These are phyloP conservation scores for Chaetophractus vellerosus DNA, from an alignment of 2,797 vertebrate species.

Conservation along the genomic window DNA sequence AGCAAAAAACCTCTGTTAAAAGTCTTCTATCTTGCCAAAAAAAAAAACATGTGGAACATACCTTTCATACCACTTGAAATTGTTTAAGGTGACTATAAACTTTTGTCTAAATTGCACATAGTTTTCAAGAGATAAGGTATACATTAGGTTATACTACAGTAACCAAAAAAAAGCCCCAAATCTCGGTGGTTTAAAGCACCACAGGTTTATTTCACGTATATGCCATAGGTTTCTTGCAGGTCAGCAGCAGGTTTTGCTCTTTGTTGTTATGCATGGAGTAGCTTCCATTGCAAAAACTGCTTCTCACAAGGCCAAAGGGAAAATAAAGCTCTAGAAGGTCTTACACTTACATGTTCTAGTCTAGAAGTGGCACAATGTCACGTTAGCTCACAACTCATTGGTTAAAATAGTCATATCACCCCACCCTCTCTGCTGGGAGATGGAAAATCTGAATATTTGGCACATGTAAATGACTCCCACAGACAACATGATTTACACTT, in stretches of 20 bases:
- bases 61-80: not conserved
- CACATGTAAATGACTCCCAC: not conserved
- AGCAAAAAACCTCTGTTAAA: not conserved
- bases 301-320: not conserved
- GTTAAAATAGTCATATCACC: not conserved
- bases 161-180: constrained; percentile 5
- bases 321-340: not conserved
- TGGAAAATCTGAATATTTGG: not conserved
- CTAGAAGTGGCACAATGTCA: not conserved
- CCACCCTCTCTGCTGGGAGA: not conserved
- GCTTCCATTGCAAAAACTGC: not conserved
- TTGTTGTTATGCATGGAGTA: not conserved
- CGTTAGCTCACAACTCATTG: not conserved
- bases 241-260: not conserved
- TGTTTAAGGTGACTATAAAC: not conserved
- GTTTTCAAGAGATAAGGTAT: not conserved
- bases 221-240: not conserved
- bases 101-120: not conserved
- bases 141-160: not conserved
- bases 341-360: not conserved
- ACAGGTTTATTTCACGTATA: not conserved
- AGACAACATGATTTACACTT: not conserved
- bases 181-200: not conserved
- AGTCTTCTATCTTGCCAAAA: not conserved
- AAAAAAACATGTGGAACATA: not conserved